These are phyloP conservation scores for Stichopus chloronotus DNA, from an alignment of 35 echinoderm and acorn worm species.

Conservation along the genomic window DNA sequence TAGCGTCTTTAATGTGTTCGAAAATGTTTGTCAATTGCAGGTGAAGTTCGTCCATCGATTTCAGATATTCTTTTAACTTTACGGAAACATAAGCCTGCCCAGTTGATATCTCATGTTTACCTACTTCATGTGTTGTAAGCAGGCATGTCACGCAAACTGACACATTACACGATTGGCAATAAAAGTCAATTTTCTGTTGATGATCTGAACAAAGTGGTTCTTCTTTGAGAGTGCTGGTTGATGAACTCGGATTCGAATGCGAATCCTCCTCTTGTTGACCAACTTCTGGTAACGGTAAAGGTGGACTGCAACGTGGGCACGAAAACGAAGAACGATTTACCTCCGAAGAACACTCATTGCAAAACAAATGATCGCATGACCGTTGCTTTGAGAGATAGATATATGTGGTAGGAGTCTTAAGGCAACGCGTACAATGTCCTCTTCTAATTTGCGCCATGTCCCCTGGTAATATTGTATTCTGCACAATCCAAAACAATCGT, in stretches of 20 bases:
- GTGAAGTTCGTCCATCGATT: neutral
- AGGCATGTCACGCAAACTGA: constrained; percentile 8
- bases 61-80: neutral
- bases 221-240: neutral
- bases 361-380: constrained; percentile 36
- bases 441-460: neutral
- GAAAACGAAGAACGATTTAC: neutral
- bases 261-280: neutral
- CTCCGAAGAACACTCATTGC: neutral
- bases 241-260: neutral
- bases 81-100: neutral
- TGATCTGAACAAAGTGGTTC: neutral
- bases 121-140: neutral
- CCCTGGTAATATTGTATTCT: neutral
- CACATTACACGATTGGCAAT: constrained; percentile 6
- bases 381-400: neutral
- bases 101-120: neutral
- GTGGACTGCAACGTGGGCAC: constrained; percentile 29
- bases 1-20: neutral
- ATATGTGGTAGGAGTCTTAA: neutral
- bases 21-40: neutral
- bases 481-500: neutral
- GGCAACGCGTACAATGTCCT: neutral
- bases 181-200: neutral
- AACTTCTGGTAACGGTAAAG: neutral